Conservation (phyloP, 1,140 invertebrate species). For the Pemphigus obesinymphae region DNA sequence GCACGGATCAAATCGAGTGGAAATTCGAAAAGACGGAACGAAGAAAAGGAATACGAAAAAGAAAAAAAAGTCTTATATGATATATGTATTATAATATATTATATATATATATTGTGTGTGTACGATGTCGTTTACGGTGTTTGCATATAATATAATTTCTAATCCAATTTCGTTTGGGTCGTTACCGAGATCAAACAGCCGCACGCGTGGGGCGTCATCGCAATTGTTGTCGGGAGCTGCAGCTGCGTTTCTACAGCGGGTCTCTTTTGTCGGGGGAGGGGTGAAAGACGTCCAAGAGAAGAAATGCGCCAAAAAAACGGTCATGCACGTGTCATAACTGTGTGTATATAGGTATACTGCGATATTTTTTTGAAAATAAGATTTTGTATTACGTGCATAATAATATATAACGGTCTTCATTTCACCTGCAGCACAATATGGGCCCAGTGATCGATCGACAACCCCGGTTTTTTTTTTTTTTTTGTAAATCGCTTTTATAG, state of each 20-base stretch:
- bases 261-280: neutral
- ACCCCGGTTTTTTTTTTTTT: no score
- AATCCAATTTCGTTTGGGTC: constrained; percentile 40
- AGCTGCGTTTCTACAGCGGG: neutral
- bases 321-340: constrained; percentile 32
- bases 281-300: neutral
- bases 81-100: no score
- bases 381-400: constrained; percentile 7
- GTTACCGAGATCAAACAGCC: constrained; percentile 35
- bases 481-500: neutral
- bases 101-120: neutral
- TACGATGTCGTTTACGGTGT: constrained; percentile 30
- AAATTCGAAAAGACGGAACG: neutral
- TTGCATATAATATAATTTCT: constrained; percentile 40
- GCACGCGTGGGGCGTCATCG: neutral
- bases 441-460: constrained; percentile 16
- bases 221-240: constrained; percentile 21
- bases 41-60: no score
- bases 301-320: constrained; percentile 32
- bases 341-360: no score
- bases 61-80: neutral
- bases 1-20: constrained; percentile 30
- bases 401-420: no score
- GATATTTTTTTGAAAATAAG: constrained; percentile 29
- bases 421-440: neutral